Evolutionary conservation across 2,797 vertebrate species (phyloP).

Genomic region (Bufotes viridis): DNA sequence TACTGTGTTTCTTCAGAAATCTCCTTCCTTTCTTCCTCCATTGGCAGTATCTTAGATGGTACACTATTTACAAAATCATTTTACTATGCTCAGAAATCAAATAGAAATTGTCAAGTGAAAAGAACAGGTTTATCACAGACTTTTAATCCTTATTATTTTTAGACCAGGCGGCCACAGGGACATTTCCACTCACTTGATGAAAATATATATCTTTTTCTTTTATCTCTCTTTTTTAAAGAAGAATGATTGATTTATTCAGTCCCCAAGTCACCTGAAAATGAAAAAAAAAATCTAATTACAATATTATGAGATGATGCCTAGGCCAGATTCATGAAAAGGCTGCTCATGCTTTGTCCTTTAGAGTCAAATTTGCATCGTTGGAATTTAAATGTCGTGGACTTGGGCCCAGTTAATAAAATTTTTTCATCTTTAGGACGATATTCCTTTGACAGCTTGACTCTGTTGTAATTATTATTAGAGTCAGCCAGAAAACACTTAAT

Average conservation of each 20-base stretch:
- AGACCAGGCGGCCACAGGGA: slow-evolving; percentile 2
- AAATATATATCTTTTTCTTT: slow-evolving; percentile 7
- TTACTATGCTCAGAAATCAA: slow-evolving; percentile 43
- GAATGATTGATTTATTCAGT: slow-evolving; percentile 30
- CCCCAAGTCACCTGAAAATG: slow-evolving; percentile 4
- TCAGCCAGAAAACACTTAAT: background rate
- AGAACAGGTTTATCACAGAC: slow-evolving; percentile 32
- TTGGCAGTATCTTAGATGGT: slow-evolving; percentile 17
- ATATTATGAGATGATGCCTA: slow-evolving; percentile 36
- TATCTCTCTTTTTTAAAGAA: slow-evolving; percentile 9
- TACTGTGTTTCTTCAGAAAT: background rate
- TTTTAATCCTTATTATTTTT: slow-evolving; percentile 44
- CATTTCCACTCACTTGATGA: slow-evolving; percentile 13
- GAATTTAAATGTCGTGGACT: slow-evolving; percentile 28
- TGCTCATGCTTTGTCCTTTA: slow-evolving; percentile 21
- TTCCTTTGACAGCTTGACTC: background rate
- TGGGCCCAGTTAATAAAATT: background rate
- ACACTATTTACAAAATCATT: slow-evolving; percentile 24
- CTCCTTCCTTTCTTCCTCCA: background rate
- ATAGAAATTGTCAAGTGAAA: slow-evolving; percentile 33
- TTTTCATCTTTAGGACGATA: background rate
- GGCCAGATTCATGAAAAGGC: slow-evolving; percentile 35
- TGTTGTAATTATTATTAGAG: background rate
- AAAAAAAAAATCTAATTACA: slow-evolving; percentile 38
- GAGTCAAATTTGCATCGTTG: slow-evolving; percentile 14